Evolutionary conservation across 2,888 invertebrate species (phyloP).

Genomic region (Caradrina kadenii): DNA sequence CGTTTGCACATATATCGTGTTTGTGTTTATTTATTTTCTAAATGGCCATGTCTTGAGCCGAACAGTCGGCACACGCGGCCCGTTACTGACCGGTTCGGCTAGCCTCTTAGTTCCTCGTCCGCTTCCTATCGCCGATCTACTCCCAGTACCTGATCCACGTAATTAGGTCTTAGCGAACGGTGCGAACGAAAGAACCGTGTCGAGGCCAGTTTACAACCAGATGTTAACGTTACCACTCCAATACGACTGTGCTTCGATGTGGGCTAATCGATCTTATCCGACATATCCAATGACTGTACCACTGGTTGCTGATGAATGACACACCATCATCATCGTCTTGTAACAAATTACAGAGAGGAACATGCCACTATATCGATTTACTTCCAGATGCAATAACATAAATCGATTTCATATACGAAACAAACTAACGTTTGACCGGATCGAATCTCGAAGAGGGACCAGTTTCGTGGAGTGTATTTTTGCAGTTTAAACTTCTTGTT

Average conservation of each 20-base stretch:
- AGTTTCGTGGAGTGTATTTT: conserved; percentile 63
- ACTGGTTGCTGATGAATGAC: conserved; percentile 58
- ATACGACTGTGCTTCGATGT: conserved; percentile 65
- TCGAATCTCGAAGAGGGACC: conserved; percentile 56
- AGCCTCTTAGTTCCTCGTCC: conserved; percentile 72
- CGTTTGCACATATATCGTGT: conserved; percentile 25
- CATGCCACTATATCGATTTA: conserved; percentile 35
- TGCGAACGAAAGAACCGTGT: conserved; percentile 80
- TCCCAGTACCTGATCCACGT: conserved; percentile 67
- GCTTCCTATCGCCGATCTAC: conserved; percentile 80
- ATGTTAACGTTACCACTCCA: conserved; percentile 64
- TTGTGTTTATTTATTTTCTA: conserved; percentile 54
- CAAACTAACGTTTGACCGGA: conserved; percentile 55
- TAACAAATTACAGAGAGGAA: conserved; percentile 46
- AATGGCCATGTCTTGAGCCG: conserved; percentile 42
- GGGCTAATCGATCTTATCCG: conserved; percentile 74
- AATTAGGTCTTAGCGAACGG: conserved; percentile 81
- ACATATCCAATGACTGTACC: conserved; percentile 61
- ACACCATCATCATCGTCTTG: conserved; percentile 56
- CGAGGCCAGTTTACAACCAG: conserved; percentile 76
- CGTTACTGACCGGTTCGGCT: conserved; percentile 76
- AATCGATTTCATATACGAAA: conserved; percentile 58
- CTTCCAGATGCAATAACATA: conserved; percentile 53
- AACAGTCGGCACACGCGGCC: conserved; percentile 53
- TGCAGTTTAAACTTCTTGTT: conserved; percentile 68